These are phyloP conservation scores for Nemopilema nomurai DNA, from an alignment of 30 jellyfish, hydroid and myxozoan species.

Conservation along the genomic window DNA sequence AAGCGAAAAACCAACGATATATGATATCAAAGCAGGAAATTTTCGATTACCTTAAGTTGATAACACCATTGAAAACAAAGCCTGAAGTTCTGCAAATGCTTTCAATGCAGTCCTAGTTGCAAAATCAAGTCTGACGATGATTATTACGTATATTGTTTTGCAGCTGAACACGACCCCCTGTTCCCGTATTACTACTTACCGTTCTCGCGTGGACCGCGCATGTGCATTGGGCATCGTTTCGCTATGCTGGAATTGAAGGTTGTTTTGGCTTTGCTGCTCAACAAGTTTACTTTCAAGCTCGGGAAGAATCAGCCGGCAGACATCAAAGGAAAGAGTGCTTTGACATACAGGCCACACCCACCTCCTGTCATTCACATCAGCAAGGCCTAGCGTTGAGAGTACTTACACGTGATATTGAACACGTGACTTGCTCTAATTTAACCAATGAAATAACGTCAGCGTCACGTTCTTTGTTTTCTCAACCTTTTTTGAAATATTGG, in stretches of 20 bases:
- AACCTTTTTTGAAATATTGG: too few relatives aligned
- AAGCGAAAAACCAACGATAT: background rate
- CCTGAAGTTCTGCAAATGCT: too few relatives aligned
- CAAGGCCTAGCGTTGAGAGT: background rate
- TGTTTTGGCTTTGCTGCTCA: constrained; percentile 12
- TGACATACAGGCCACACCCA: constrained; percentile 39
- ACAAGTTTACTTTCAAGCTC: constrained; percentile 15
- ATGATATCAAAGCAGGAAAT: background rate
- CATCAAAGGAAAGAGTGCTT: background rate
- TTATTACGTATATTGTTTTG: background rate
- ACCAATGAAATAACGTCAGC: too few relatives aligned
- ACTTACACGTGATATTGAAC: too few relatives aligned
- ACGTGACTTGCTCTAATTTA: too few relatives aligned
- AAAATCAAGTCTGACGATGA: background rate
- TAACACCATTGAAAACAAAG: too few relatives aligned
- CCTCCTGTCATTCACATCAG: constrained; percentile 32
- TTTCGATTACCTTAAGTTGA: too few relatives aligned
- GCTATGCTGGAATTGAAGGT: constrained; percentile 33
- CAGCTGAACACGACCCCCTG: constrained; percentile 34
- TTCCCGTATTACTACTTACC: constrained; percentile 35
- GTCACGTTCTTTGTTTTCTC: too few relatives aligned
- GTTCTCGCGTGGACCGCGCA: constrained; percentile 48
- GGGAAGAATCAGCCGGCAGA: constrained; percentile 24
- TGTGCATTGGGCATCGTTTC: constrained; percentile 42
- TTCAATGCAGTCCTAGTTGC: background rate